Conservation (phyloP, 2,797 vertebrate species). For the Tenualosa thibaudeaui region DNA sequence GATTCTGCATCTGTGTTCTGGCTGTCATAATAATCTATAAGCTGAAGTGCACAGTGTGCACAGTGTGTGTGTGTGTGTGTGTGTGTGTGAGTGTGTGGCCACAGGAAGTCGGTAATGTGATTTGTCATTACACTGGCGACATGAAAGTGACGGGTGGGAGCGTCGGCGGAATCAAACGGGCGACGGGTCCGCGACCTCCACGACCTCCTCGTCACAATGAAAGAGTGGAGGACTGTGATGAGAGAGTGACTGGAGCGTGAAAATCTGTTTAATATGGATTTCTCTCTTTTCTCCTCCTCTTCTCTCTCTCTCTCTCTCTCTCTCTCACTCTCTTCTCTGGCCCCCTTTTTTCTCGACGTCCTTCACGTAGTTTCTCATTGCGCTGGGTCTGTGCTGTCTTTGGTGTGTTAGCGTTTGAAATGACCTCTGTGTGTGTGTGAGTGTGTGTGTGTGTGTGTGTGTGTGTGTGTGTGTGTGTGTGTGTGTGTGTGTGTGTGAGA, state of each 20-base stretch:
- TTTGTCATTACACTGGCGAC: slow-evolving; percentile 59
- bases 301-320: neutral
- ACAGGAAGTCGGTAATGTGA: slow-evolving; percentile 59
- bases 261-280: neutral
- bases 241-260: slow-evolving; percentile 54
- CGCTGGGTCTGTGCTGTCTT: neutral
- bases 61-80: too few species aligned
- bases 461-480: neutral
- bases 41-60: slow-evolving; percentile 14
- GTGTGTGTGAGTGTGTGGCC: neutral
- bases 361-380: too few species aligned
- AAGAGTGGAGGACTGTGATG: slow-evolving; percentile 39
- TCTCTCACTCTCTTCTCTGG: neutral
- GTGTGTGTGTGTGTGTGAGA: neutral
- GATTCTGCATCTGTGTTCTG: slow-evolving; percentile 47
- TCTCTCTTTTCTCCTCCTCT: neutral
- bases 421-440: neutral
- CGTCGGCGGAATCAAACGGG: slow-evolving; percentile 57
- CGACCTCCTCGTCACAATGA: slow-evolving; percentile 1
- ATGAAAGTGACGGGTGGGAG: slow-evolving; percentile 54
- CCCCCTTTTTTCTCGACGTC: neutral
- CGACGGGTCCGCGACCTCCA: slow-evolving; percentile 41
- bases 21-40: slow-evolving; percentile 62
- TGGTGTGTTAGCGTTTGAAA: too few species aligned
- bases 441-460: slow-evolving; percentile 4